A percentile compares a stretch with the other conserved stretches of the same genome.
Evolutionary conservation across 2,113 vertebrate genomes (phyloP).

Genomic region (Stomatorhinus ivindoensis): DNA sequence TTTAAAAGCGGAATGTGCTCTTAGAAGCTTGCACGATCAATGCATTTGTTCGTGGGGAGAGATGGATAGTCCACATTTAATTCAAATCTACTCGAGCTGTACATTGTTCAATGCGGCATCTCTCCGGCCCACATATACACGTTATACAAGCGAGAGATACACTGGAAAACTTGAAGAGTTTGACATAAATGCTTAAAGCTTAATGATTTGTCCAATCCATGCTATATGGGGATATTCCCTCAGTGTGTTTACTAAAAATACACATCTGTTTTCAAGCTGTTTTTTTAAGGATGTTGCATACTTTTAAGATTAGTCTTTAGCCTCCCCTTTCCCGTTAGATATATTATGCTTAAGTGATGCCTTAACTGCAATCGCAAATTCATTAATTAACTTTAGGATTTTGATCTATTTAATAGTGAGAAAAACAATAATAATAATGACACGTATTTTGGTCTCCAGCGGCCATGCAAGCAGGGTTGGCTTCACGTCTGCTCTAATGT

Average conservation of each 20-base stretch:
- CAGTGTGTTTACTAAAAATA: background rate
- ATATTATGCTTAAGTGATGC: background rate
- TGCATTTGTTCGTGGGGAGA: conserved; percentile 2
- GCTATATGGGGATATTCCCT: background rate
- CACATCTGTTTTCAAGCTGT: conserved; percentile 7
- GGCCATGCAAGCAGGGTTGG: conserved; percentile 40
- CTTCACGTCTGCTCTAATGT: conserved; percentile 55
- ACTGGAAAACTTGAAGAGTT: background rate
- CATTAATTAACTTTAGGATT: conserved; percentile 17
- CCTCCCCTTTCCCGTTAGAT: background rate
- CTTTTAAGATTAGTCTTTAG: background rate
- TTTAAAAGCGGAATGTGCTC: background rate
- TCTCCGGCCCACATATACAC: conserved; percentile 3
- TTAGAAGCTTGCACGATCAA: background rate
- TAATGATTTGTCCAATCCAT: background rate
- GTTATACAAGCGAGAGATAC: background rate
- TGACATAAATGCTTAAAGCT: background rate
- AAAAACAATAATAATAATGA: conserved; percentile 37
- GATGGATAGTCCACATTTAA: background rate
- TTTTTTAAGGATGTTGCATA: background rate
- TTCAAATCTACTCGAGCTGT: background rate
- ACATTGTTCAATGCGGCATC: background rate
- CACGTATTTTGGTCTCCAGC: conserved; percentile 53
- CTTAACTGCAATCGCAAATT: background rate
- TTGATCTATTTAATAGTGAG: conserved; percentile 24